phyloP scores from a whole-genome alignment of 2,113 vertebrate genomes.

The Galbula dea region DNA sequence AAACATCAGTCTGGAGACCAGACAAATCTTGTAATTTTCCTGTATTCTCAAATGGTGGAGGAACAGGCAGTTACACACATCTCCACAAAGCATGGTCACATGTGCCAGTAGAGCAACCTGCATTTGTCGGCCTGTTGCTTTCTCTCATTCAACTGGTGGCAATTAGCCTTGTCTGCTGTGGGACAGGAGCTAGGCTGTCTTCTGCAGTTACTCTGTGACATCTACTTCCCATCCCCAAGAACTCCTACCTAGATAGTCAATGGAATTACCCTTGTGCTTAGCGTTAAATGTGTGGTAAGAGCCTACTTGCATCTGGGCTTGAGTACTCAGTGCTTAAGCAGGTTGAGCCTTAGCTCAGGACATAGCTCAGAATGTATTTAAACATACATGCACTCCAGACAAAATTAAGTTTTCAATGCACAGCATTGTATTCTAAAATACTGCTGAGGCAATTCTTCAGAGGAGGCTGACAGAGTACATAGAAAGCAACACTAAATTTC shows the following conservation, averaged over 20 bases:
- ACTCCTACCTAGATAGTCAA: background rate
- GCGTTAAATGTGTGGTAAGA: accelerated
- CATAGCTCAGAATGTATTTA: background rate
- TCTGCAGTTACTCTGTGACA: background rate
- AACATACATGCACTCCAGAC: background rate
- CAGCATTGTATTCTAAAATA: background rate
- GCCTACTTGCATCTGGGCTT: background rate
- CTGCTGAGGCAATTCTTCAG: background rate
- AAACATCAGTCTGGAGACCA: background rate
- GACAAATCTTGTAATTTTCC: background rate
- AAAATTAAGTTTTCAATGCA: background rate
- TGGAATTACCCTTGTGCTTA: background rate
- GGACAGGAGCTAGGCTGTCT: background rate
- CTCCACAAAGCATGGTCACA: accelerated
- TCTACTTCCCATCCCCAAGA: background rate
- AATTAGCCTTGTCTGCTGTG: background rate
- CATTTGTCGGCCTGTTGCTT: background rate
- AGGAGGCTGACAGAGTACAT: background rate
- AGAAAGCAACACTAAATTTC: background rate
- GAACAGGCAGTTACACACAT: background rate
- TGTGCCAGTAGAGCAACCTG: background rate
- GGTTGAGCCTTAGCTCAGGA: background rate
- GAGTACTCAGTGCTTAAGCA: background rate
- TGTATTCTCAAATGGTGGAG: background rate
- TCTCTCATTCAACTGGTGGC: background rate